phyloP scores from a whole-genome alignment of 2,113 vertebrate species.

The Chunga burmeisteri region DNA sequence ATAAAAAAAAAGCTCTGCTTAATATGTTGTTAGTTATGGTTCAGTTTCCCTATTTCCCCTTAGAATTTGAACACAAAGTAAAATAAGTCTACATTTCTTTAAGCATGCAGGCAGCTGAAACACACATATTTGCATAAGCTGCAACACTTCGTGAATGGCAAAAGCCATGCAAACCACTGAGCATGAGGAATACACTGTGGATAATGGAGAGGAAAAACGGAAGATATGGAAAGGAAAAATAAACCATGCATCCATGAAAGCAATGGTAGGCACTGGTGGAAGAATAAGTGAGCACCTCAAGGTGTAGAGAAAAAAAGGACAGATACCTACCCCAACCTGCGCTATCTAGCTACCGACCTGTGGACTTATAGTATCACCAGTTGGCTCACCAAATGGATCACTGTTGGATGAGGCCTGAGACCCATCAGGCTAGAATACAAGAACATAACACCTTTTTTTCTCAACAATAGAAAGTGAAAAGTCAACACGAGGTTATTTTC shows the following conservation, averaged over 20 bases:
- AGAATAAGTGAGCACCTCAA: constrained; percentile 38
- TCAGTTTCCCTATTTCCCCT: constrained; percentile 12
- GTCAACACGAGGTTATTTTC: constrained; percentile 67
- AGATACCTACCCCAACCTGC: constrained; percentile 97
- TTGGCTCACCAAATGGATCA: constrained; percentile 90
- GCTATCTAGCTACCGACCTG: constrained; percentile 99
- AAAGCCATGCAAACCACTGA: constrained; percentile 59
- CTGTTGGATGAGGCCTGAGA: constrained; percentile 95
- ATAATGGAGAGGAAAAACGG: constrained; percentile 1
- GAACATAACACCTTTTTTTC: constrained; percentile 81
- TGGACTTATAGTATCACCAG: constrained; percentile 92
- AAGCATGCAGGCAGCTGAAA: constrained; percentile 55
- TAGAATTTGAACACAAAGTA: neutral
- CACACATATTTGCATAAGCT: constrained; percentile 28
- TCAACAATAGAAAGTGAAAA: constrained; percentile 67
- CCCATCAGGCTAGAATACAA: constrained; percentile 91
- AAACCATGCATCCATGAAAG: constrained; percentile 62
- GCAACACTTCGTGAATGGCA: constrained; percentile 52
- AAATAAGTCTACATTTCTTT: constrained; percentile 6
- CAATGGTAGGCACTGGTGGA: constrained; percentile 53
- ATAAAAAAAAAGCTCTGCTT: neutral
- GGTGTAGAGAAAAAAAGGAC: constrained; percentile 77
- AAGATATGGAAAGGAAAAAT: constrained; percentile 32
- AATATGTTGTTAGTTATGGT: neutral
- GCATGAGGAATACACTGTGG: constrained; percentile 14